Evolutionary conservation across 2,888 invertebrate genomes (phyloP).

Genomic region (Choreutis nemorana): DNA sequence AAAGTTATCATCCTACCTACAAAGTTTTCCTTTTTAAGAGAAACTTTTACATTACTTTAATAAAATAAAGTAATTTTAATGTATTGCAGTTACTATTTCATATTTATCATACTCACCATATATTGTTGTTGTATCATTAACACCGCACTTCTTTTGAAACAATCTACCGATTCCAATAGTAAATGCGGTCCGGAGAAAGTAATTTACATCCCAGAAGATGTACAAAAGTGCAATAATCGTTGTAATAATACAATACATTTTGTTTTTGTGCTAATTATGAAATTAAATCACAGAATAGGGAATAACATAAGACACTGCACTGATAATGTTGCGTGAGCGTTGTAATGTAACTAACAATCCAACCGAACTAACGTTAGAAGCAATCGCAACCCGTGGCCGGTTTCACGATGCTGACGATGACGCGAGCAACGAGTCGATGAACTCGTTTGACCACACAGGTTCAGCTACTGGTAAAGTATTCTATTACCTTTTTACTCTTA

Average conservation of each 20-base stretch:
- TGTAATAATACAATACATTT: slow-evolving; percentile 43
- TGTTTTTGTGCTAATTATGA: slow-evolving; percentile 5
- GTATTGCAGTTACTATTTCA: not conserved
- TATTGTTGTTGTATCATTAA: slow-evolving; percentile 75
- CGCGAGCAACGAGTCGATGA: slow-evolving; percentile 16
- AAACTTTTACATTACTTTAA: not conserved
- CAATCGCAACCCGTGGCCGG: too few species aligned
- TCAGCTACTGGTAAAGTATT: slow-evolving; percentile 11
- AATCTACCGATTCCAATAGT: slow-evolving; percentile 74
- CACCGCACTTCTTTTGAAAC: slow-evolving; percentile 73
- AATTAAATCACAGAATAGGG: not conserved
- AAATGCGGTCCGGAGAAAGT: slow-evolving; percentile 76
- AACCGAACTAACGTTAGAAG: too few species aligned
- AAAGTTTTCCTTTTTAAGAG: not conserved
- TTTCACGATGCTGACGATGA: too few species aligned
- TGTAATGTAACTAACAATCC: slow-evolving; percentile 1
- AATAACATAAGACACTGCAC: too few species aligned
- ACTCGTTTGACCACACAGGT: slow-evolving; percentile 17
- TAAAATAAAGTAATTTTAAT: not conserved
- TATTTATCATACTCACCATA: slow-evolving; percentile 68
- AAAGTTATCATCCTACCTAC: too few species aligned
- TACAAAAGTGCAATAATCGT: slow-evolving; percentile 66
- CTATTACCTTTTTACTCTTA: slow-evolving; percentile 1
- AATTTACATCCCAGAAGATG: slow-evolving; percentile 80
- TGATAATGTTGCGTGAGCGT: too few species aligned